These are phyloP conservation scores for Centropus bengalensis DNA, from an alignment of 2,113 vertebrate genomes.

Conservation along the genomic window DNA sequence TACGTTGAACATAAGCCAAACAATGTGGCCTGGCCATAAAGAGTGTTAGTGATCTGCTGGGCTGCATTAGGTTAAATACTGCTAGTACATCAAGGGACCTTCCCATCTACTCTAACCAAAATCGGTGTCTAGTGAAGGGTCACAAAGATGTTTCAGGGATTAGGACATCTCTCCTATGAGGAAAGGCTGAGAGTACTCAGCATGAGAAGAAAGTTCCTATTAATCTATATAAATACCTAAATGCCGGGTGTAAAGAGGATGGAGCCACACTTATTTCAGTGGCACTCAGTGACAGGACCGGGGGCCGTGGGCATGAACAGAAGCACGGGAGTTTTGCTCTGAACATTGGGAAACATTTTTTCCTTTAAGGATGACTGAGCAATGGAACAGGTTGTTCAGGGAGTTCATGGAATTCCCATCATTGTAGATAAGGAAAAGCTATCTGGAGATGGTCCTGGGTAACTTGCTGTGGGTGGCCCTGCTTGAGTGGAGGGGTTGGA, in stretches of 20 bases:
- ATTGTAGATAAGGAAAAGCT: background rate
- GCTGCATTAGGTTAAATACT: background rate
- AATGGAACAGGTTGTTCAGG: background rate
- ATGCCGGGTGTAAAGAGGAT: background rate
- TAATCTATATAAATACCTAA: background rate
- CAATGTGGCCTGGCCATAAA: rapidly evolving
- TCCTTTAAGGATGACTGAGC: background rate
- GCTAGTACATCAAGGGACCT: background rate
- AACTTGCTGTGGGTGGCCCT: too few relatives aligned
- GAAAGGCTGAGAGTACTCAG: background rate
- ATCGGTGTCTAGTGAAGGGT: background rate
- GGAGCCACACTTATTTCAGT: background rate
- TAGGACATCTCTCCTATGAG: background rate
- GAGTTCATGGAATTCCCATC: background rate
- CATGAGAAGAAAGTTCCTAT: background rate
- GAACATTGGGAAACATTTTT: background rate
- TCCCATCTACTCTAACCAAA: background rate
- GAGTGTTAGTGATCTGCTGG: background rate
- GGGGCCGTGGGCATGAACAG: background rate
- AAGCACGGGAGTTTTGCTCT: background rate
- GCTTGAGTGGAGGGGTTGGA: too few relatives aligned
- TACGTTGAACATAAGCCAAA: background rate
- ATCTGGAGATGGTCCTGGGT: too few relatives aligned
- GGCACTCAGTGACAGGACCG: background rate
- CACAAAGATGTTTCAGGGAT: background rate